Evolutionary conservation across 2,797 vertebrate genomes (phyloP).

Genomic region (Chelonia mydas): DNA sequence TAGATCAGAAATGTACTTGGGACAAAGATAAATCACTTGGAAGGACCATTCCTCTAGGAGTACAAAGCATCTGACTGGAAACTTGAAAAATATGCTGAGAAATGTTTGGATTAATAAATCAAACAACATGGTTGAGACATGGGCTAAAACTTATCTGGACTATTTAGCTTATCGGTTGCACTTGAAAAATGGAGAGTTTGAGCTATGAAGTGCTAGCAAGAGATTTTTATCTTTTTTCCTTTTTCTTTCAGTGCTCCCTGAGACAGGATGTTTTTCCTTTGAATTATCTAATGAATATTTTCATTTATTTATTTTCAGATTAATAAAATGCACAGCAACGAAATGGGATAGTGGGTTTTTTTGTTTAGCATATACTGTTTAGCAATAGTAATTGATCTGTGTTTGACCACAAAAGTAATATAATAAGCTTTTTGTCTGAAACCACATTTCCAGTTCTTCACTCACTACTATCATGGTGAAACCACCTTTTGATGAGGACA

Average conservation of each 20-base stretch:
- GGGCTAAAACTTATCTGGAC: not conserved
- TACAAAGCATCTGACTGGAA: slow-evolving; percentile 37
- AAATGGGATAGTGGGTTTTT: not conserved
- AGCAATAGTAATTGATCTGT: not conserved
- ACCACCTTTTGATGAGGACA: not conserved
- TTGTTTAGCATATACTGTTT: not conserved
- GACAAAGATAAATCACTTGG: slow-evolving; percentile 43
- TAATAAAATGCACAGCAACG: slow-evolving; percentile 10
- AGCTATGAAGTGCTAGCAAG: not conserved
- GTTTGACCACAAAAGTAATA: not conserved
- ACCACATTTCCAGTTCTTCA: not conserved
- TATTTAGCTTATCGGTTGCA: not conserved
- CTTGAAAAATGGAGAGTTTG: slow-evolving; percentile 36
- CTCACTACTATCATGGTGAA: not conserved
- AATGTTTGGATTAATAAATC: slow-evolving; percentile 51
- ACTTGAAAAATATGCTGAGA: not conserved
- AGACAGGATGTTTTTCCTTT: slow-evolving; percentile 1
- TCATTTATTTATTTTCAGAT: slow-evolving; percentile 27
- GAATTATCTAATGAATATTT: slow-evolving; percentile 3
- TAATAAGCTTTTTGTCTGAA: not conserved
- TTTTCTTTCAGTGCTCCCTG: not conserved
- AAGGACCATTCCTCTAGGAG: slow-evolving; percentile 7
- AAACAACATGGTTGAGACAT: not conserved
- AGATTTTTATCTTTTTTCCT: not conserved
- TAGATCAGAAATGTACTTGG: slow-evolving; percentile 12